These are phyloP conservation scores for Cercocebus atys DNA, from an alignment of 2,113 vertebrate species.

Conservation along the genomic window DNA sequence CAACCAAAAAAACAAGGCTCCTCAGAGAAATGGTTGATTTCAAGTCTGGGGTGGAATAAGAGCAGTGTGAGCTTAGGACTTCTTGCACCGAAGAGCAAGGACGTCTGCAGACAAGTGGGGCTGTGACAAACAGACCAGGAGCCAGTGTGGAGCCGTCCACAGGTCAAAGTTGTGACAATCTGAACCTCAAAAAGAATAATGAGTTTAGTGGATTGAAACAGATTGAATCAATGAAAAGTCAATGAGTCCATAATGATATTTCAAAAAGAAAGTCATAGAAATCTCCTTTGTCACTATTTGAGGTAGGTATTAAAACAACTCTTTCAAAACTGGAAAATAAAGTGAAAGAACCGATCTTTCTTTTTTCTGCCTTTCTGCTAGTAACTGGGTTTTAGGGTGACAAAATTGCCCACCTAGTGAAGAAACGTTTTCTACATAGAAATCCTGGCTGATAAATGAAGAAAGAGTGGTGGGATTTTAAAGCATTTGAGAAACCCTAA, in stretches of 20 bases:
- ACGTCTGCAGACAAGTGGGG: background rate
- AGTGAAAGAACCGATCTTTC: background rate
- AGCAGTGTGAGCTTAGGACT: background rate
- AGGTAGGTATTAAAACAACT: slow-evolving; percentile 1
- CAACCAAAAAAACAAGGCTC: background rate
- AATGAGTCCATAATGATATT: background rate
- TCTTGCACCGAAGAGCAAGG: background rate
- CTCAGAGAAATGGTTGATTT: background rate
- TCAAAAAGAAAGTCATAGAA: background rate
- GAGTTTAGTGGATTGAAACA: background rate
- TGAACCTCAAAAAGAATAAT: slow-evolving; percentile 34
- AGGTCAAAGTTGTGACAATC: background rate
- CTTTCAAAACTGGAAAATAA: slow-evolving; percentile 28
- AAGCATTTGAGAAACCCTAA: background rate
- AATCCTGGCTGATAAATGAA: background rate
- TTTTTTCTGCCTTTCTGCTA: background rate
- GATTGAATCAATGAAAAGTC: slow-evolving; percentile 29
- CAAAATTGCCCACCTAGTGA: background rate
- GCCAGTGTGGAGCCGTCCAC: background rate
- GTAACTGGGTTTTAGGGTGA: background rate
- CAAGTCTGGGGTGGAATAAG: background rate
- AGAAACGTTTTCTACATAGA: background rate
- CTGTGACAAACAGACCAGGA: background rate
- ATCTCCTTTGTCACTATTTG: slow-evolving; percentile 30
- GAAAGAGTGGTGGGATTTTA: background rate